phyloP scores from a whole-genome alignment of 2,888 invertebrate species.

The Helicoverpa assulta region DNA sequence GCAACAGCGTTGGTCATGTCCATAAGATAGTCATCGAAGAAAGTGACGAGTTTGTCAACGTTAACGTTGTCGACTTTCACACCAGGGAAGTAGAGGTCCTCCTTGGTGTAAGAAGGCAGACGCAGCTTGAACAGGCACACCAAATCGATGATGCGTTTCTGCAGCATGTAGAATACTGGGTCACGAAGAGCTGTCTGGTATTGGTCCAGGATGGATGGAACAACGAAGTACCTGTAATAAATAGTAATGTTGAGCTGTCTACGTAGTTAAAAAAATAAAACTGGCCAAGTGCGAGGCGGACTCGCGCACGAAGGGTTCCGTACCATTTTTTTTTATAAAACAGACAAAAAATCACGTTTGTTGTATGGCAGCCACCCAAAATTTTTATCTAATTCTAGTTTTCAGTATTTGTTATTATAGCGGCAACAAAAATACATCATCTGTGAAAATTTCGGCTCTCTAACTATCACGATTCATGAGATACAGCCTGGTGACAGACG shows the following conservation, averaged over 20 bases:
- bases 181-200: slow-evolving; percentile 93
- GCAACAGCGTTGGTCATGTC: slow-evolving; percentile 91
- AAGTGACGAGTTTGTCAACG: slow-evolving; percentile 92
- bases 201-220: slow-evolving; percentile 91
- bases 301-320: too few relatives aligned
- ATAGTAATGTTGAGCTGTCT: slow-evolving; percentile 17
- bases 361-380: too few relatives aligned
- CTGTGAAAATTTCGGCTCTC: too few relatives aligned
- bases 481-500: too few relatives aligned
- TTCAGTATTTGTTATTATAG: too few relatives aligned
- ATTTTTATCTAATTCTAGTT: too few relatives aligned
- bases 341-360: too few relatives aligned
- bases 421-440: too few relatives aligned
- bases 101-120: slow-evolving; percentile 90
- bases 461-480: too few relatives aligned
- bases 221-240: slow-evolving; percentile 84
- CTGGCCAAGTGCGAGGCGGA: too few relatives aligned
- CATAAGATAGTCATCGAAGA: slow-evolving; percentile 92
- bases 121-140: slow-evolving; percentile 91
- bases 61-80: slow-evolving; percentile 91
- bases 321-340: too few relatives aligned
- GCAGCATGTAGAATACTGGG: slow-evolving; percentile 93
- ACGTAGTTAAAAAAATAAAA: too few relatives aligned
- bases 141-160: slow-evolving; percentile 90
- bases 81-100: slow-evolving; percentile 91